Evolutionary conservation across 1,140 invertebrate genomes (phyloP), one percentile per base, ranked within the genome.

Genomic region (Bombus sylvicola): DNA sequence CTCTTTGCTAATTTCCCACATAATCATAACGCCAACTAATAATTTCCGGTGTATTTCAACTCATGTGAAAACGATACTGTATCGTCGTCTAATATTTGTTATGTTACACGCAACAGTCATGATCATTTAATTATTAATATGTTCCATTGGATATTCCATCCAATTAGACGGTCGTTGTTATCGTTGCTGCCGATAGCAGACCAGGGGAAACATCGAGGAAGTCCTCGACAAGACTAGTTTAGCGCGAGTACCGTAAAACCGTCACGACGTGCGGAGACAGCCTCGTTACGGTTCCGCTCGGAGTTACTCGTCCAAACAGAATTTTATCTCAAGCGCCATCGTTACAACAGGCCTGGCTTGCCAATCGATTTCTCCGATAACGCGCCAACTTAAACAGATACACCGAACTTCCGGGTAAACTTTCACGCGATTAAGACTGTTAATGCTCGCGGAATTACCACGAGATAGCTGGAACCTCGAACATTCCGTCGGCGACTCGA

Each of bases 321-420:
- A 90, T 91, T 93, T 94, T 94, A 94, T 94, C 94, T 92, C 83
- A 81, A 90, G 93, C 92, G 92, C 93, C 94, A 94, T 94, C 94
- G 93, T 93, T 93, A 92, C 91, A 92, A 94, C 90, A 77, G 88
- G 90, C 92, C 37, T 92, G 91, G 90, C 92, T 90, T 92, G 91
- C 91, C 93, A 92, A 94, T 93, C 90, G 91, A 89, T 92, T 92
- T 39, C 79, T 83, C 88, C 89, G 92, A 93, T 93, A 93, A 92
- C 89, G 91, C 89, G 91, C 85, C 85, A 93, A 93, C 91, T 93
- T 93, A 80, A 89, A 87, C 88, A 81, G 79, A 92, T 89, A 93
- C 89, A 91, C 53, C 77, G 53, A 41, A 81, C 87, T 88, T 85
- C 81, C 83, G 78, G 81, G 53, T 85, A 90, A 91, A 91, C 89